Evolutionary conservation across 1,140 invertebrate species (phyloP).

Genomic region (Papilio dardanus): DNA sequence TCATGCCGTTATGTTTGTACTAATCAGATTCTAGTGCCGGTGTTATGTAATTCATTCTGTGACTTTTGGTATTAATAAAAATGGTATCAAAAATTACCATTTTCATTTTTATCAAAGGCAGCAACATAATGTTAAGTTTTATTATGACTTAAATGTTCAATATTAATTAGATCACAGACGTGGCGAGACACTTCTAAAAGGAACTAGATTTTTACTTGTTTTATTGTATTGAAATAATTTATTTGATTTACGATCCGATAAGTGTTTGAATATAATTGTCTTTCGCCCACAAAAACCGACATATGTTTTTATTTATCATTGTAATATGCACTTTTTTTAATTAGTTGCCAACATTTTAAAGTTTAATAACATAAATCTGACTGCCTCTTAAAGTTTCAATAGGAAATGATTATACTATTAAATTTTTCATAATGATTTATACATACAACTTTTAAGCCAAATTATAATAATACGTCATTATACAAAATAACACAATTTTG

Average conservation of each 20-base stretch:
- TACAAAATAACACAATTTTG: slow-evolving; percentile 13
- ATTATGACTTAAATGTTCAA: slow-evolving; percentile 11
- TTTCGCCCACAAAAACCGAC: not conserved
- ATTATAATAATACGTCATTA: not conserved
- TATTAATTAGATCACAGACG: slow-evolving; percentile 13
- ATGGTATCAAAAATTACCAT: slow-evolving; percentile 19
- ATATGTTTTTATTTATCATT: not conserved
- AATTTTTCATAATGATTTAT: not conserved
- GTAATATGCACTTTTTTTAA: not conserved
- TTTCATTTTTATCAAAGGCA: slow-evolving; percentile 2
- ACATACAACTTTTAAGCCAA: not conserved
- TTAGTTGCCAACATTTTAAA: not conserved
- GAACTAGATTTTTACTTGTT: not conserved
- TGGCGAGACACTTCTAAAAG: not conserved
- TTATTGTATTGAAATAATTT: not conserved
- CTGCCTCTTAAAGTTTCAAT: not conserved
- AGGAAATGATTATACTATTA: not conserved
- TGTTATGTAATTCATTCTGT: slow-evolving; percentile 5
- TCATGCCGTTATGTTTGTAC: not conserved
- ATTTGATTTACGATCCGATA: not conserved
- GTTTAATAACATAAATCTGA: not conserved
- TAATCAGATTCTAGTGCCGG: not conserved
- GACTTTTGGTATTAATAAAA: slow-evolving; percentile 9
- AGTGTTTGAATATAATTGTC: slow-evolving; percentile 6
- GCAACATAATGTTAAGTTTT: not conserved